Percentiles rank a stretch among this genome's conserved stretches.
Conservation (phyloP, 1,140 invertebrate species). For the Kradibia gibbosae region DNA sequence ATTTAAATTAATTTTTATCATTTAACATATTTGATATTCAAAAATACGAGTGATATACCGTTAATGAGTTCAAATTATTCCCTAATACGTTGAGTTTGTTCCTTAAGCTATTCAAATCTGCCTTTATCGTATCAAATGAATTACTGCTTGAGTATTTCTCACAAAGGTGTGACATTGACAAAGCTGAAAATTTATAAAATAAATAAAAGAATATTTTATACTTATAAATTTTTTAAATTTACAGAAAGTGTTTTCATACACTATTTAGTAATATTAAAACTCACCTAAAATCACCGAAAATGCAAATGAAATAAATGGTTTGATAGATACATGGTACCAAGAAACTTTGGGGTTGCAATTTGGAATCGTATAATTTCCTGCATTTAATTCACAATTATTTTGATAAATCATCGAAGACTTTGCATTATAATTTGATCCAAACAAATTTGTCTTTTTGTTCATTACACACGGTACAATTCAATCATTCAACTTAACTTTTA, state of each 20-base stretch:
- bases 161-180: conserved; percentile 65
- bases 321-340: conserved; percentile 59
- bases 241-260: neutral
- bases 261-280: neutral
- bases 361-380: conserved; percentile 56
- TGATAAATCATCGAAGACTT: conserved; percentile 57
- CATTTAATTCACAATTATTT: conserved; percentile 55
- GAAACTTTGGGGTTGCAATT: conserved; percentile 45
- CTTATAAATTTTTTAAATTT: neutral
- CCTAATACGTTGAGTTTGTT: conserved; percentile 60
- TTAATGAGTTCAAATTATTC: conserved; percentile 60
- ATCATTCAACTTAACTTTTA: neutral
- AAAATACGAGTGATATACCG: conserved; percentile 57
- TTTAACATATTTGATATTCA: neutral
- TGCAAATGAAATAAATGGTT: conserved; percentile 61
- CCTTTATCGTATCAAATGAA: conserved; percentile 60
- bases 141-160: conserved; percentile 65
- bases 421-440: conserved; percentile 44
- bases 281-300: conserved; percentile 65
- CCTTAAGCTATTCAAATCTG: conserved; percentile 62
- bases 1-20: neutral
- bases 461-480: neutral
- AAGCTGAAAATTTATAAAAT: conserved; percentile 57
- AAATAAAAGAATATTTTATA: conserved; percentile 13
- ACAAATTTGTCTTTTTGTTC: conserved; percentile 7